Evolutionary conservation across 2,888 invertebrate species (phyloP), one percentile per base, ranked within the genome.

Genomic region (Acanthosepion pharaonis): DNA sequence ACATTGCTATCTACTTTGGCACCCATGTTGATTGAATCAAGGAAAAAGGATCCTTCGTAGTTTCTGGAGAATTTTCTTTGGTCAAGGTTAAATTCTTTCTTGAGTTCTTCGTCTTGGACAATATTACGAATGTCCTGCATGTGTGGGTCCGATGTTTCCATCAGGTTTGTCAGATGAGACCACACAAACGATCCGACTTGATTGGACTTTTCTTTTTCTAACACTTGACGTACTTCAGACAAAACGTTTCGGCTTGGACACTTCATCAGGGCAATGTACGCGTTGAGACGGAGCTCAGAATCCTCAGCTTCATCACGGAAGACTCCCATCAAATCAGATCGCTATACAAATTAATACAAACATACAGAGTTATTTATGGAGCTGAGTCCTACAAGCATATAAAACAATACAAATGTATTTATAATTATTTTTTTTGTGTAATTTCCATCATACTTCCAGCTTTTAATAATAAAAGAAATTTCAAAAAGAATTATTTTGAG

Each of bases 121-220:
- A 99, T 98, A 94, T 98, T 98, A 97, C 99, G 99, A 93, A 99
- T 98, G 97, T 98, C 98, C 91, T 99, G 98, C 95, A 98, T 98
- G 91, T 98, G 98, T 0, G 99, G 99, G 5, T 98, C 98, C 0
- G 98, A 98, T 0, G 99, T 99, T 96, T 98, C 98, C 95, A 98
- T 98, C 91, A 99, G 97, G 97, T 99, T 99, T 96, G 98, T 98
- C 94, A 99, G 98, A 97, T 99, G 99, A 94, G 99, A 99, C 99
- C 99, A 99, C 8, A 99, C 98, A 97, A 99, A 99, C 11, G 99
- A 99, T 25, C 99, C 99, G 59, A 99, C 99, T 98, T 99, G 99
- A 95, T 97, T 97, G 91, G 96, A 96, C 94, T 96, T 95, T 95
- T 97, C 97, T 9, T 94, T 95, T 94, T 96, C 95, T 59, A 97